Evolutionary conservation across 2,113 vertebrate species (phyloP).

Genomic region (Blennius ocellaris): DNA sequence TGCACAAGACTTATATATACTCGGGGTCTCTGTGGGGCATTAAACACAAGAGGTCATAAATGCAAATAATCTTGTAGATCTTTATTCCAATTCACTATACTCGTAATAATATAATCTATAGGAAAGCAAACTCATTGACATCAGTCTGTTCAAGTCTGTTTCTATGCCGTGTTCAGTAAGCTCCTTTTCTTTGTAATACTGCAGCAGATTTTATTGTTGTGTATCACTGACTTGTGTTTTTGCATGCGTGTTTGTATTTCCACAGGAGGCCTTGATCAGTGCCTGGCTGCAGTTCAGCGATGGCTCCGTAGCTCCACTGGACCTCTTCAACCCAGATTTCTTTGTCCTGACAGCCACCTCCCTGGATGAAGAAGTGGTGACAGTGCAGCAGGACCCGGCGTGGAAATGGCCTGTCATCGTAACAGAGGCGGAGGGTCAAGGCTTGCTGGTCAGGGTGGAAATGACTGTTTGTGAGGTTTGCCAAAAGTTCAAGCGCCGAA

Average conservation of each 20-base stretch:
- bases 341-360: slow-evolving; percentile 90
- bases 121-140: no score
- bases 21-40: background rate
- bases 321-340: slow-evolving; percentile 90
- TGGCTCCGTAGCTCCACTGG: slow-evolving; percentile 90
- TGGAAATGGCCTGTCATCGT: slow-evolving; percentile 87
- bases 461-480: slow-evolving; percentile 92
- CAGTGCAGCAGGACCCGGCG: slow-evolving; percentile 77
- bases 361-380: slow-evolving; percentile 88
- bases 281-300: slow-evolving; percentile 98
- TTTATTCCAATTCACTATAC: slow-evolving; percentile 9
- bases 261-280: slow-evolving; percentile 93
- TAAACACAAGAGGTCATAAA: background rate
- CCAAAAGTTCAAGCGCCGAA: slow-evolving; percentile 94
- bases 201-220: no score
- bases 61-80: background rate
- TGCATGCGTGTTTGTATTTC: slow-evolving; percentile 20
- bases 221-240: background rate
- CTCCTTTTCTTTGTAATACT: no score
- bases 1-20: background rate
- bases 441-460: slow-evolving; percentile 90
- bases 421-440: slow-evolving; percentile 92
- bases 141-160: no score
- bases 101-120: slow-evolving; percentile 3
- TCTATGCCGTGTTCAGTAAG: no score